Conservation (phyloP, 2,888 invertebrate species). For the Eumacrocentrus americanus region DNA sequence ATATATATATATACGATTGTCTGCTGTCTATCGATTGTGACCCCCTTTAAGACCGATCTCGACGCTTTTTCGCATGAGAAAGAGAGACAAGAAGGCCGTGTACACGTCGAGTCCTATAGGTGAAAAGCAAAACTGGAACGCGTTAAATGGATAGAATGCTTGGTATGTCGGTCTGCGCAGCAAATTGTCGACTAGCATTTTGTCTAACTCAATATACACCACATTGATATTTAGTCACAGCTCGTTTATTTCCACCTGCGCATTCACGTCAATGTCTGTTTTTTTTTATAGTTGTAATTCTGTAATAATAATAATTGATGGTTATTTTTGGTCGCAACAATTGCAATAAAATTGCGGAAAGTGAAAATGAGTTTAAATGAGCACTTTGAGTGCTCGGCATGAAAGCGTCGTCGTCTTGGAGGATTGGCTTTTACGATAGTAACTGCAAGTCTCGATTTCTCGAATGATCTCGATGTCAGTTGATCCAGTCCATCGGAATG, state of each 20-base stretch:
- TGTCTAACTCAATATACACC: too few relatives aligned
- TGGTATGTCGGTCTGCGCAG: slow-evolving; percentile 7
- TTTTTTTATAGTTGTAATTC: too few relatives aligned
- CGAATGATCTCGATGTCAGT: not conserved
- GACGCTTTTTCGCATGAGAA: not conserved
- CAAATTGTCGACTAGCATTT: slow-evolving; percentile 17
- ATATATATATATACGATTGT: not conserved
- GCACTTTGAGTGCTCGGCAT: not conserved
- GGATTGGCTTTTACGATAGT: not conserved
- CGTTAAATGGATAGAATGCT: slow-evolving; percentile 13
- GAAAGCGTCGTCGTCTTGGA: not conserved
- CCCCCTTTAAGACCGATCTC: not conserved
- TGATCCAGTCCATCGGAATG: too few relatives aligned
- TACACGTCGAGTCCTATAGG: slow-evolving; percentile 12
- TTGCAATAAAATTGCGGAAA: not conserved
- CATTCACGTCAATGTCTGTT: too few relatives aligned
- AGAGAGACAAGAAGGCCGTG: not conserved
- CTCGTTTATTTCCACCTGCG: not conserved
- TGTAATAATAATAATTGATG: not conserved
- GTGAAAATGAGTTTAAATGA: not conserved
- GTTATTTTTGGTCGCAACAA: not conserved
- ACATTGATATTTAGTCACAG: not conserved
- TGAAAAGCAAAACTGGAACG: slow-evolving; percentile 17
- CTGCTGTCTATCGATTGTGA: not conserved
- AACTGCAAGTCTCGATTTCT: not conserved